Evolutionary conservation across 2,113 vertebrate genomes (phyloP).

Genomic region (Nothoprocta perdicaria): DNA sequence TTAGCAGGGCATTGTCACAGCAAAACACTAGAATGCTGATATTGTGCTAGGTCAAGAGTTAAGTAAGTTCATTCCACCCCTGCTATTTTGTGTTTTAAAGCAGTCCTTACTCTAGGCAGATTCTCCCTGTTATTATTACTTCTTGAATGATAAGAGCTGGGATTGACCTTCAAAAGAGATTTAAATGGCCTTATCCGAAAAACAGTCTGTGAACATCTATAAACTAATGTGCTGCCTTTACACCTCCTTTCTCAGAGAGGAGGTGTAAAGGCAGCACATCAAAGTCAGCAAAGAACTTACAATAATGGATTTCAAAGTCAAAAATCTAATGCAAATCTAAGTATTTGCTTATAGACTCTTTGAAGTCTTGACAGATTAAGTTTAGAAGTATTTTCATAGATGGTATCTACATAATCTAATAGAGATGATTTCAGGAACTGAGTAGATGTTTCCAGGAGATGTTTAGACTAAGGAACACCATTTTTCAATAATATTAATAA

Average conservation of each 20-base stretch:
- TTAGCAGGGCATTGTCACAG: conserved; percentile 49
- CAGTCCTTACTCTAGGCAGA: conserved; percentile 31
- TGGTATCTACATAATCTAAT: conserved; percentile 86
- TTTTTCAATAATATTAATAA: conserved; percentile 55
- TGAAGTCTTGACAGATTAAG: conserved; percentile 80
- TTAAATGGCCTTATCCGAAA: conserved; percentile 75
- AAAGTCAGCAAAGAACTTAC: conserved; percentile 80
- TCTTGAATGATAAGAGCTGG: conserved; percentile 73
- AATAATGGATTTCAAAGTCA: conserved; percentile 86
- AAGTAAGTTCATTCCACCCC: conserved; percentile 66
- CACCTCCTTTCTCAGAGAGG: conserved; percentile 60
- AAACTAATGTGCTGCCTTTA: conserved; percentile 66
- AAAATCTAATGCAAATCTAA: conserved; percentile 86
- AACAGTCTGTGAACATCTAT: conserved; percentile 67
- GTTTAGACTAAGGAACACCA: neutral
- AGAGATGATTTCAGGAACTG: conserved; percentile 78
- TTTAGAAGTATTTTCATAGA: conserved; percentile 83
- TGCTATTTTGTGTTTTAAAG: conserved; percentile 75
- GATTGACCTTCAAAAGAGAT: conserved; percentile 80
- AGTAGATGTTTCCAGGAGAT: conserved; percentile 56
- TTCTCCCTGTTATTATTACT: conserved; percentile 61
- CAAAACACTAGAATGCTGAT: conserved; percentile 68
- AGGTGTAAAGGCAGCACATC: conserved; percentile 75
- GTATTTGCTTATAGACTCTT: conserved; percentile 81
- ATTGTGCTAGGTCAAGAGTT: conserved; percentile 60